Base-by-base conservation (phyloP, 2,797 vertebrate species). In the Gymnothorax reevesii region DNA sequence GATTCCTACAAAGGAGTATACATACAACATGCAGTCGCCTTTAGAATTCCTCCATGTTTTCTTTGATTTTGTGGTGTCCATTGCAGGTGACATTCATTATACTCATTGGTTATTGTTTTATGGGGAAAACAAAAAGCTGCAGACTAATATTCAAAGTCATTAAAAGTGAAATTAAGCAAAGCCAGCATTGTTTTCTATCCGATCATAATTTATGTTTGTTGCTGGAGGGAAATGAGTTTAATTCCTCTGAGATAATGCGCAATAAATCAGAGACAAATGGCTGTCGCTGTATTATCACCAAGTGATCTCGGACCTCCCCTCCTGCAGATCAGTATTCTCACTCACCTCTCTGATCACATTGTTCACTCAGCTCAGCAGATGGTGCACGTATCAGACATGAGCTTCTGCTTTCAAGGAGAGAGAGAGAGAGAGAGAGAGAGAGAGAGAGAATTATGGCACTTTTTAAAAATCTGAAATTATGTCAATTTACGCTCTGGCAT, bases 211-310 rank as follows among this genome's bases (percentile, higher is more conserved):
- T 93, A 95, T 95, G 93, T 90, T 87, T 57, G 62, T 89, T 91
- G 90, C 92, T 91, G 88, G 91, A 90, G 90, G 92, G 93, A 94
- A 92, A 93, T 92, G 92, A 91, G 92, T 95, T 95, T 95, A 95
- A 95, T 96, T 95, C 93, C 91, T 94, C 89, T 87, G 89, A 84
- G 89, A 92, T 95, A 95, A 95, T 91, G 90, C 94, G 94, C 90
- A 85, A 94, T 95, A 95, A 94, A 95, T 95, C 94, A 94, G 89
- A 89, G 82, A 83, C 87, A 86, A 87, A 83, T 57, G 87, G 84
- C 86, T 90, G 89, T 90, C 91, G 42, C 75, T 52, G 64, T 85
- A 52, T 85, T 88, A 90, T 90, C 89, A 83, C 86, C 83, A 84
- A 84, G 88, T 57, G 79, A 87, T 91, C 87, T 87, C 80, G 17